A percentile compares a stretch with the other conserved stretches of the same genome.
Evolutionary conservation across 1,140 invertebrate genomes (phyloP).

Genomic region (Caenorhabditis remanei): DNA sequence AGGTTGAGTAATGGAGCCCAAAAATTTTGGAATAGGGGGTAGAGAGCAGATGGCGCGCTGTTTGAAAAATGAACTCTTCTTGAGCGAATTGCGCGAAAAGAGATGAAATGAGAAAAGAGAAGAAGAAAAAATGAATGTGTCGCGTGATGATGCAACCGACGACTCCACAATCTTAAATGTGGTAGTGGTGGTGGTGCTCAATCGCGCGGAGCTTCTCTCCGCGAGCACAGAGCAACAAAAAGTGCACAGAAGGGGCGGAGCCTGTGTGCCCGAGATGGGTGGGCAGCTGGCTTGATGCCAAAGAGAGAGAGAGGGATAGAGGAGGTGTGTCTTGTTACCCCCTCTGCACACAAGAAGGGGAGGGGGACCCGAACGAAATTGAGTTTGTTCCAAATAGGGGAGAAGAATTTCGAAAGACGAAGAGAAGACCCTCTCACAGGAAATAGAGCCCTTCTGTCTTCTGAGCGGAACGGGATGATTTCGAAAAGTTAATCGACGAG

Average conservation of each 20-base stretch:
- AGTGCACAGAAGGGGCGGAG: slow-evolving; percentile 45
- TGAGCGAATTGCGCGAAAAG: neutral
- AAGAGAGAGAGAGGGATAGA: neutral
- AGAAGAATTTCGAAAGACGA: slow-evolving; percentile 38
- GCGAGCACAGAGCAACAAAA: slow-evolving; percentile 44
- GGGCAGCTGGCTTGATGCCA: slow-evolving; percentile 54
- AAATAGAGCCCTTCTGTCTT: slow-evolving; percentile 49
- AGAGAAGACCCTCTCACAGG: slow-evolving; percentile 25
- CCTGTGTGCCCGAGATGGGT: slow-evolving; percentile 38
- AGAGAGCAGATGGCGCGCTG: too few species aligned
- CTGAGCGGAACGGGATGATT: slow-evolving; percentile 1
- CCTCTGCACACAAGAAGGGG: slow-evolving; percentile 23
- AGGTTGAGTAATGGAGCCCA: slow-evolving; percentile 36
- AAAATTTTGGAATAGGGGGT: neutral
- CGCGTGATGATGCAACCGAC: slow-evolving; percentile 38
- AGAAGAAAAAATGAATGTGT: slow-evolving; percentile 23
- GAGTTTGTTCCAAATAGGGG: slow-evolving; percentile 51
- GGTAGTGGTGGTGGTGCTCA: slow-evolving; percentile 42
- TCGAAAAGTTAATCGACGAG: slow-evolving; percentile 49
- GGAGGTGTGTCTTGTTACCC: slow-evolving; percentile 31
- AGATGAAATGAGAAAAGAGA: neutral
- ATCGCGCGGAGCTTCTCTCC: slow-evolving; percentile 6
- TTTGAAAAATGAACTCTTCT: slow-evolving; percentile 41
- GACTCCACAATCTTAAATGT: slow-evolving; percentile 49
- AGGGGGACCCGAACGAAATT: slow-evolving; percentile 31